A percentile compares a stretch with the other conserved stretches of the same genome.
phyloP scores from a whole-genome alignment of 2,113 vertebrate species.

The Strix aluco region DNA sequence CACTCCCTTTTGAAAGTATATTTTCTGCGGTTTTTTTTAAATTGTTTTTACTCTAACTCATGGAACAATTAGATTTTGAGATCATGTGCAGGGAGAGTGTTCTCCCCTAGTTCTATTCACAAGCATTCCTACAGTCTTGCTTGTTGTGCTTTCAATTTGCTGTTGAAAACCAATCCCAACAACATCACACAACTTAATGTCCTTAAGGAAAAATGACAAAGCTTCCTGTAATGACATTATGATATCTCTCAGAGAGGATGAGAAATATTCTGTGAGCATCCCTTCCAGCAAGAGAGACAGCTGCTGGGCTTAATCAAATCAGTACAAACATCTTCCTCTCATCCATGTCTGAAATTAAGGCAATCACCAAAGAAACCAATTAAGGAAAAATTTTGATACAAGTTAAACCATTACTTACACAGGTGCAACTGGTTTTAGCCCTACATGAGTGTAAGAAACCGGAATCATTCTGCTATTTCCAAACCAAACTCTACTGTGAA shows the following conservation, averaged over 20 bases:
- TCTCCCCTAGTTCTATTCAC: not conserved
- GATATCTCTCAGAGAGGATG: not conserved
- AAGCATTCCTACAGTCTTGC: not conserved
- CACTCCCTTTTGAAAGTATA: not conserved
- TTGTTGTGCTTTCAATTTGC: not conserved
- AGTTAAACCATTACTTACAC: not conserved
- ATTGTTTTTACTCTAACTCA: not conserved
- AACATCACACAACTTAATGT: not conserved
- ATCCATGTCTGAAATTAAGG: not conserved
- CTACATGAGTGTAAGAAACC: not conserved
- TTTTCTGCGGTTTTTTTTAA: fast-evolving
- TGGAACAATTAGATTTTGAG: not conserved
- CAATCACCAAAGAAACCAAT: not conserved
- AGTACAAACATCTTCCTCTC: not conserved
- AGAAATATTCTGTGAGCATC: not conserved
- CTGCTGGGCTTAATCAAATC: not conserved
- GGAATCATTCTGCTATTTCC: not conserved
- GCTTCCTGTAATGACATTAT: not conserved
- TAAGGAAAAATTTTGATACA: not conserved
- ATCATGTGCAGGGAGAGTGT: not conserved
- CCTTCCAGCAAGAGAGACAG: not conserved
- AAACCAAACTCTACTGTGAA: not conserved
- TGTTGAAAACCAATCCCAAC: not conserved
- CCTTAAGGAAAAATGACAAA: not conserved
- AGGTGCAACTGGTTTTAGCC: not conserved